Base-by-base conservation (phyloP, 2,888 invertebrate species). In the Pandemis corylana region DNA sequence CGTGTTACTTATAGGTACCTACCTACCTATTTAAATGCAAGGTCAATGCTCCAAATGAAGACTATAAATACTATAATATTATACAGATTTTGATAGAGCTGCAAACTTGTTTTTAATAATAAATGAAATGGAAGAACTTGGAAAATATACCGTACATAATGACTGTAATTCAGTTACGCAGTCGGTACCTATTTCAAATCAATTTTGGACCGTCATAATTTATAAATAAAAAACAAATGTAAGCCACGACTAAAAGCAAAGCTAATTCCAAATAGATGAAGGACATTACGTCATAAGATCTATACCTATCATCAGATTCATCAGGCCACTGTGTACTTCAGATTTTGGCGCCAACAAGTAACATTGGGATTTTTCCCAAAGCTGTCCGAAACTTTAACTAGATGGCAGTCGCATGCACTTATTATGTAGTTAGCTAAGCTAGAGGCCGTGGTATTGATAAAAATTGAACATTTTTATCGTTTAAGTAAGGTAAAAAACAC, bases 1-100 rank as follows among this genome's bases (percentile, higher is more conserved):
- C 61, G 74, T 68, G 76, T 72, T 70, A 73, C 68, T 72, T 76
- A 64, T 63, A 70, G 62, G 49, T 15, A 63, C 56, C 70, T 62
- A 63, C 56, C 70, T 62, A 41, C 20, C 28, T 63, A 64, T 69
- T 71, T 56, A 70, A 70, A 74, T 74, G 65, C 61, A 69, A 74
- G 74, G 74, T 74, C 69, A 51, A 66, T 53, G 74, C 59, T 66
- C 74, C 51, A 67, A 67, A 67, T 66, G 0, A 6, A 56, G 56
- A 20, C 51, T n/a, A 51, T 44, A 44, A 12, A 49, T 12, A 49
- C 9, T 49, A 49, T 20, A 3, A 7, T 15, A 9, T 56, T 56
- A 56, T 20, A 15, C 20, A 9, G 13, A 56, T 56, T 56, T n/a
- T 59, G 10, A 28, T 15, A 15, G n/a, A 51, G n/a, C 0, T 13